These are phyloP conservation scores for Anthopleura sola DNA, from an alignment of 64 coral and sea anemone species.

Conservation along the genomic window DNA sequence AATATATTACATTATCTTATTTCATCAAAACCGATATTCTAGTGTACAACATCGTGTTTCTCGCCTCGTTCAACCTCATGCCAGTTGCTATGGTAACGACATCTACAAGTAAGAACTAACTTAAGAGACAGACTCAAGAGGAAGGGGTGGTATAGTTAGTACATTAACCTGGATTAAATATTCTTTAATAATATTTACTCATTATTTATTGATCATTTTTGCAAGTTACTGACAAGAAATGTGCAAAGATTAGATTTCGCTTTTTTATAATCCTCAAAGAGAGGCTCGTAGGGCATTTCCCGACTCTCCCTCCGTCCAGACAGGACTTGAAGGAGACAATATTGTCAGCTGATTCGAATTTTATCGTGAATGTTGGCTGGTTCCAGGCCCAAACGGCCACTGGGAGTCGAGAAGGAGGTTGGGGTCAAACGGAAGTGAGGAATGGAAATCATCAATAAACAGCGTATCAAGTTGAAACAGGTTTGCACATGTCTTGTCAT, in stretches of 20 bases:
- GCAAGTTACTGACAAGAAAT: background rate
- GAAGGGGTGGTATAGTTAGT: background rate
- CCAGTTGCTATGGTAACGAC: background rate
- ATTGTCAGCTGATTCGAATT: too few species aligned
- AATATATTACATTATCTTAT: slow-evolving; percentile 29
- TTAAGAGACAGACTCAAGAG: background rate
- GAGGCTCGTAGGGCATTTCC: background rate
- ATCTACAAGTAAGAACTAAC: background rate
- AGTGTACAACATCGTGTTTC: background rate
- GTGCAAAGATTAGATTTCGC: background rate
- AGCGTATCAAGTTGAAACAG: background rate
- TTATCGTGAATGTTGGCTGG: too few species aligned
- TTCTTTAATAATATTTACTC: too few species aligned
- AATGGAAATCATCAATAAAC: background rate
- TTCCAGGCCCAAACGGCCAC: too few species aligned
- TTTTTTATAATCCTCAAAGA: background rate
- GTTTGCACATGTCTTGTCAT: background rate
- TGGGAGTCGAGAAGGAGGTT: too few species aligned
- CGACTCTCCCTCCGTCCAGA: background rate
- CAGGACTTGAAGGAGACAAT: background rate
- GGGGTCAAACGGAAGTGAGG: background rate
- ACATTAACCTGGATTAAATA: too few species aligned
- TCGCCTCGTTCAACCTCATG: background rate
- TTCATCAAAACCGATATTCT: slow-evolving; percentile 3
- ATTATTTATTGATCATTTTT: background rate